These are phyloP conservation scores for Muscicapa striata DNA, from an alignment of 2,797 vertebrate genomes.

Conservation along the genomic window DNA sequence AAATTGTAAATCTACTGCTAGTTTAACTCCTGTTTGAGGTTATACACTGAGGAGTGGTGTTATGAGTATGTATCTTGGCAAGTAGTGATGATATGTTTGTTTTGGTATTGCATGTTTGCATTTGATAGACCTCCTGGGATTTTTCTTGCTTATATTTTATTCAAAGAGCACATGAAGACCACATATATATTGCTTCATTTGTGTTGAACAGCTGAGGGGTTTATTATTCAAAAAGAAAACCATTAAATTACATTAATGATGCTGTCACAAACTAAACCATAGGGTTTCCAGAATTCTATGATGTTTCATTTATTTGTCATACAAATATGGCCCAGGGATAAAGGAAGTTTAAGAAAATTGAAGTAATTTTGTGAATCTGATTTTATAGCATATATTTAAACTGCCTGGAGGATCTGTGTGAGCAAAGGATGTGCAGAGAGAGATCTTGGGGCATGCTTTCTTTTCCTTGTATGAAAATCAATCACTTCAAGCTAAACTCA, in stretches of 20 bases:
- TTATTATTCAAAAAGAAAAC: background rate
- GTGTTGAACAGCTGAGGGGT: background rate
- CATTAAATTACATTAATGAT: background rate
- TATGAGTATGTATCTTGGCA: background rate
- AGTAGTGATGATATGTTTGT: background rate
- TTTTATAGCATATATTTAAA: background rate
- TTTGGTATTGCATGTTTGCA: background rate
- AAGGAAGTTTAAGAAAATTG: background rate
- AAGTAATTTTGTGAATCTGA: background rate
- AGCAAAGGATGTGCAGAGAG: background rate
- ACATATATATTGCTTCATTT: background rate
- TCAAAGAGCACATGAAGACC: background rate
- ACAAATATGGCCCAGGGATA: background rate
- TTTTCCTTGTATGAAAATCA: background rate
- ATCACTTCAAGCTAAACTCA: background rate
- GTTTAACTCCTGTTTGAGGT: background rate
- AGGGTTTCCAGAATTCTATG: background rate
- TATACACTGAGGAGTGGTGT: background rate
- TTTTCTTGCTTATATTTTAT: slow-evolving; percentile 2
- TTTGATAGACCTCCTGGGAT: background rate
- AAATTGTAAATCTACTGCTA: background rate
- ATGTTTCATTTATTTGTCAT: background rate
- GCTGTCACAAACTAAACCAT: background rate
- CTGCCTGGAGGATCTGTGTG: background rate
- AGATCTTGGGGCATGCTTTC: background rate